A percentile compares a stretch with the other conserved stretches of the same genome.
These are phyloP conservation scores for Diprion similis DNA, from an alignment of 1,140 invertebrate species.

Conservation along the genomic window DNA sequence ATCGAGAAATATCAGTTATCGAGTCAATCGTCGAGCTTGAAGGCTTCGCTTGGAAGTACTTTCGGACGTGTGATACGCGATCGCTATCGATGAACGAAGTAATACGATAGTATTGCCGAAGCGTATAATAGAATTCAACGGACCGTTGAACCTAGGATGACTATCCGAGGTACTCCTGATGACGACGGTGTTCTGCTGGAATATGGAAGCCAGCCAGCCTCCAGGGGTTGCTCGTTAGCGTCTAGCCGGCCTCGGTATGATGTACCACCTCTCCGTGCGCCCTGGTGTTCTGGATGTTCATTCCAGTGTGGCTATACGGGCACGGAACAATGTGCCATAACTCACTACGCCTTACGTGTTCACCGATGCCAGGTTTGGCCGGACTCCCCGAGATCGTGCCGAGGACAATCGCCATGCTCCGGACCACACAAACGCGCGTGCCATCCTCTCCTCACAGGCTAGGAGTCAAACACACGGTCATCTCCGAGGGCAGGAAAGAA, in stretches of 20 bases:
- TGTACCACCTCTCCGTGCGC: constrained; percentile 27
- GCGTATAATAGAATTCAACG: constrained; percentile 8
- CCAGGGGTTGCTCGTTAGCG: constrained; percentile 45
- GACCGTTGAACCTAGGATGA: not conserved
- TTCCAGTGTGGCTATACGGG: constrained; percentile 19
- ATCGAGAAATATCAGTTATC: too few species aligned
- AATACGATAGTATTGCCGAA: constrained; percentile 12
- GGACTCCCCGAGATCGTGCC: not conserved
- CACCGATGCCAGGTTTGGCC: not conserved
- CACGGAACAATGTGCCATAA: constrained; percentile 48
- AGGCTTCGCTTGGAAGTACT: not conserved
- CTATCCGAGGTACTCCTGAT: not conserved
- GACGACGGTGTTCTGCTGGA: not conserved
- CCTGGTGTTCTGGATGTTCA: not conserved
- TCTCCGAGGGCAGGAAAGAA: not conserved
- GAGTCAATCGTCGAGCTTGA: too few species aligned
- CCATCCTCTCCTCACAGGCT: not conserved
- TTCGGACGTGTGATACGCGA: not conserved
- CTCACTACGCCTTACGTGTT: constrained; percentile 31
- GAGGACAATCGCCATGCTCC: constrained; percentile 5
- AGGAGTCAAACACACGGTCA: not conserved
- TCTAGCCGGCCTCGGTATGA: constrained; percentile 35
- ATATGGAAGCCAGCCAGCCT: constrained; percentile 30
- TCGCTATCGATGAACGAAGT: not conserved
- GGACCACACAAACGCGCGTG: constrained; percentile 1